phyloP scores from a whole-genome alignment of 2,888 invertebrate genomes.

The Troides oblongomaculatus region DNA sequence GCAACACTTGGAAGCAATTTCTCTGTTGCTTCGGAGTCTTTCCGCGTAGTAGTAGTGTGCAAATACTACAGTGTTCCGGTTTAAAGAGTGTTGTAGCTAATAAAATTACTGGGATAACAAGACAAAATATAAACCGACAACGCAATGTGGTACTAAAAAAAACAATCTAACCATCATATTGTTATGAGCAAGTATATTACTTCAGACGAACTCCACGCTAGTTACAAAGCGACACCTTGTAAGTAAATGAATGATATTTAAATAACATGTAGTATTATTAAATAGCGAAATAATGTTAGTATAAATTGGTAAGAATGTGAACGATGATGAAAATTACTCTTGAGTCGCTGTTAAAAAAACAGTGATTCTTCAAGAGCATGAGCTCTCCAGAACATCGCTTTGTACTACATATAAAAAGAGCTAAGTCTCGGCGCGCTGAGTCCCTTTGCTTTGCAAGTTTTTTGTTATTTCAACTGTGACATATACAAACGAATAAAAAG shows the following conservation, averaged over 20 bases:
- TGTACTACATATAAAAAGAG: constrained; percentile 17
- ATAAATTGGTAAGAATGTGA: background rate
- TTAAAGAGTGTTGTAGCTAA: too few species aligned
- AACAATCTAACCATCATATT: too few species aligned
- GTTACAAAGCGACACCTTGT: background rate
- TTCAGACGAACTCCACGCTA: too few species aligned
- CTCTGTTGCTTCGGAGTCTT: too few species aligned
- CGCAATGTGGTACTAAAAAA: too few species aligned
- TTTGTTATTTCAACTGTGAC: constrained; percentile 23
- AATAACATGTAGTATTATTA: background rate
- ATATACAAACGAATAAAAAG: constrained; percentile 17
- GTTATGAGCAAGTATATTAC: too few species aligned
- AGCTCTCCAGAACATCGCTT: constrained; percentile 11
- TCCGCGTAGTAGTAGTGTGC: too few species aligned
- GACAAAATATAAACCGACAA: too few species aligned
- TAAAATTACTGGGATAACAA: too few species aligned
- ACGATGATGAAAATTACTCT: background rate
- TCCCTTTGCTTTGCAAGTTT: constrained; percentile 18
- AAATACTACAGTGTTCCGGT: too few species aligned
- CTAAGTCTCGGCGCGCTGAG: constrained; percentile 10
- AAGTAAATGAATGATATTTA: background rate
- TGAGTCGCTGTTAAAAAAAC: background rate
- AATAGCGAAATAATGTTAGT: background rate
- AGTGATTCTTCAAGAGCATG: background rate
- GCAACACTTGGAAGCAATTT: too few species aligned